phyloP scores from a whole-genome alignment of 2,888 invertebrate species.

The Aleiodes testaceus region DNA sequence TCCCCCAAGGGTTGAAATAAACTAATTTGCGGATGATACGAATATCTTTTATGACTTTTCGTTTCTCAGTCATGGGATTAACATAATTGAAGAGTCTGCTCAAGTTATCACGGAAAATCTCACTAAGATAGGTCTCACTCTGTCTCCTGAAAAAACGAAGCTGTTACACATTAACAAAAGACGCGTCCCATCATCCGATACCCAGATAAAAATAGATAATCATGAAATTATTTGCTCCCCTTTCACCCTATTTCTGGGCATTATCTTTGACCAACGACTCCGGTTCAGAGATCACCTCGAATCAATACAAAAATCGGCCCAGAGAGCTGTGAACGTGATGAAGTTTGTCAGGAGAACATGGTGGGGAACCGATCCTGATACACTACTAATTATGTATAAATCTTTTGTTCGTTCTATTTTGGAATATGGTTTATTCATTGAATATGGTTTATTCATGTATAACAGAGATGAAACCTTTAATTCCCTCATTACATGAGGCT shows the following conservation, averaged over 20 bases:
- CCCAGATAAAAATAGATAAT: background rate
- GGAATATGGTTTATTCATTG: background rate
- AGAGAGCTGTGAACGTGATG: constrained; percentile 21
- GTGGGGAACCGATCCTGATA: constrained; percentile 2
- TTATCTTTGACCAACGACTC: constrained; percentile 38
- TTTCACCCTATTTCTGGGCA: constrained; percentile 33
- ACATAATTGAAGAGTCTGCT: background rate
- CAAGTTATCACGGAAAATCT: background rate
- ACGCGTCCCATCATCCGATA: constrained; percentile 3
- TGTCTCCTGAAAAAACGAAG: constrained; percentile 28
- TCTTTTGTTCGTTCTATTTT: background rate
- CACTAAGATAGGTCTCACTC: background rate
- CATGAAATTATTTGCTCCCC: background rate
- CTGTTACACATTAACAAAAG: constrained; percentile 28
- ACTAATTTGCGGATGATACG: background rate
- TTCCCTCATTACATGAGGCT: background rate
- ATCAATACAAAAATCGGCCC: constrained; percentile 37
- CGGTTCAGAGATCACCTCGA: constrained; percentile 29
- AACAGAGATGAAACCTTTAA: background rate
- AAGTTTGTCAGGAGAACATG: constrained; percentile 24
- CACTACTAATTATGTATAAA: background rate
- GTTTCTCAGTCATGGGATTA: background rate
- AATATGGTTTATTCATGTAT: no score
- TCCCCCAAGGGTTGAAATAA: background rate
- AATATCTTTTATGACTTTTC: background rate